Base-by-base conservation (phyloP, 1,140 invertebrate species). In the Nixonia krombeini region DNA sequence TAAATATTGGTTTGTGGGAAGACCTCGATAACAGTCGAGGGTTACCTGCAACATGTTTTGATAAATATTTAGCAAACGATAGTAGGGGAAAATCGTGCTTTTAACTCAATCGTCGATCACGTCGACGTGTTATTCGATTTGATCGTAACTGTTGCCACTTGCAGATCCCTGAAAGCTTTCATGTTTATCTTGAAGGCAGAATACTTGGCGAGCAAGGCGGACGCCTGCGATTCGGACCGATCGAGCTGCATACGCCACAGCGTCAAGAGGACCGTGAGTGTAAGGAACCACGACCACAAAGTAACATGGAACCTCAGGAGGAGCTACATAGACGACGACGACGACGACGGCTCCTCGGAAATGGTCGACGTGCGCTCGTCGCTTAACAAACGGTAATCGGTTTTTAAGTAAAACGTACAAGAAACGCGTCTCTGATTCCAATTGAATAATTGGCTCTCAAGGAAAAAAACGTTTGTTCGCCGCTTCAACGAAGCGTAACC, bases 181-280 rank as follows among this genome's bases (percentile, higher is more conserved):
- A 72, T 85, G 4, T 80, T 81, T 49, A 53, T 85, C 9, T 63
- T 85, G 38, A 71, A 82, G 37, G 83, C 82, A 2, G 70, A 76
- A 4, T 84, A 82, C 15, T 40, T 68, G 13, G 42, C 73, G 17
- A 80, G 84, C 15, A 52, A 35, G 0, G 79, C 76, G 3, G 29
- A 73, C 5, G 47, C 64, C 9, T 85, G 83, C 38, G 67, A 71
- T 4, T 72, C 73, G 38, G 62, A 78, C 0, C 1, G 53, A 0
- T 57, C 62, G n/a, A 70, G 49, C 46, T 50, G 21, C 17, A 58
- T 58, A 49, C 61, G 52, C 10, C 41, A 61, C 31, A 37, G 51
- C 45, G 26, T 64, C 42, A 62, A 62, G 57, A 65, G 62, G 38
- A 65, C 61, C 57, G 38, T 65, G 47, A 63, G 58, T 35, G 37